These are phyloP conservation scores for Fragum sueziense DNA, from an alignment of 2,888 invertebrate genomes.

Conservation along the genomic window DNA sequence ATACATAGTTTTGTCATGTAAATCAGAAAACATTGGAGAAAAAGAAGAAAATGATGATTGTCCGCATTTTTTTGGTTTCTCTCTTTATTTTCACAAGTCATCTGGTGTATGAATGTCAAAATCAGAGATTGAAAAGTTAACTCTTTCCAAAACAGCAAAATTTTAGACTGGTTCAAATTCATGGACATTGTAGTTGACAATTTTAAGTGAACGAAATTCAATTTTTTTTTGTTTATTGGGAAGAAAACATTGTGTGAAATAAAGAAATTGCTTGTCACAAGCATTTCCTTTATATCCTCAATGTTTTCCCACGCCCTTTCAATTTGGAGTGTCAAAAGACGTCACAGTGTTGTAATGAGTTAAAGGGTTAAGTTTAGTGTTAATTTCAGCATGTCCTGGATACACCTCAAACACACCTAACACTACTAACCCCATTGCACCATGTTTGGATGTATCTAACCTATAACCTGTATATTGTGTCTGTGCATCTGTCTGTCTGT, in stretches of 20 bases:
- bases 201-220: no score
- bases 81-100: neutral
- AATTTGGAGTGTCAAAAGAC: neutral
- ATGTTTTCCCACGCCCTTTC: neutral
- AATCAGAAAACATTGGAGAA: neutral
- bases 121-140: no score
- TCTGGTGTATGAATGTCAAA: no score
- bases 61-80: neutral
- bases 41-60: neutral
- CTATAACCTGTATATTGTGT: conserved; percentile 3
- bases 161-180: no score
- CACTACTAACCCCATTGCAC: neutral
- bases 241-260: neutral
- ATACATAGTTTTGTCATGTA: no score
- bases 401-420: neutral
- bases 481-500: neutral
- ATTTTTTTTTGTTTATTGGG: neutral
- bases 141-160: no score
- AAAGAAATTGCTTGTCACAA: neutral
- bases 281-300: neutral
- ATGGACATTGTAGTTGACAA: no score
- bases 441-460: neutral
- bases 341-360: neutral
- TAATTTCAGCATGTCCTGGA: neutral
- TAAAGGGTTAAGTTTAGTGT: no score